Conservation (phyloP, 2,113 vertebrate species). For the Arenaria interpres region DNA sequence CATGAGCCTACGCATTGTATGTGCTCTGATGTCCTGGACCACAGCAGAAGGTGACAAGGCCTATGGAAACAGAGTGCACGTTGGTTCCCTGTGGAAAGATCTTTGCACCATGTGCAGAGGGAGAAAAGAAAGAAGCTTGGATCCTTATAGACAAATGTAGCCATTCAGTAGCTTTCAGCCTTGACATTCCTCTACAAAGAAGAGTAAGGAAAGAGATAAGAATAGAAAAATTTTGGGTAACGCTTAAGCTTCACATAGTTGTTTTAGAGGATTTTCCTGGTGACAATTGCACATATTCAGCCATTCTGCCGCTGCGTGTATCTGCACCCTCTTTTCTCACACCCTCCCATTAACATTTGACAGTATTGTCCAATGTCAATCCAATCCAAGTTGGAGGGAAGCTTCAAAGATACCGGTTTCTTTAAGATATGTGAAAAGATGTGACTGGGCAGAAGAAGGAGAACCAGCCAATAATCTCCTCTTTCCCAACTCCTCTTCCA, state of each 20-base stretch:
- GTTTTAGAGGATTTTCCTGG: background rate
- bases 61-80: rapidly evolving
- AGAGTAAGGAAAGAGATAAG: background rate
- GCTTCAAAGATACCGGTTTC: background rate
- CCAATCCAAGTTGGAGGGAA: background rate
- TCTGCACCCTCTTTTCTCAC: background rate
- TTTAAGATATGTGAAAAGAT: background rate
- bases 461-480: background rate
- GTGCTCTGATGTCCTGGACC: background rate
- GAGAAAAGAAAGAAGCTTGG: background rate
- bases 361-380: background rate
- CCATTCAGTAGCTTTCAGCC: background rate
- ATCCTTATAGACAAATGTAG: background rate
- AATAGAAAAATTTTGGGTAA: background rate
- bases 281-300: background rate
- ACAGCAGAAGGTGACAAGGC: background rate
- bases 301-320: background rate
- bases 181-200: background rate
- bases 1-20: background rate
- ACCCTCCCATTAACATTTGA: background rate
- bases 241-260: background rate
- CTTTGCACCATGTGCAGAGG: background rate
- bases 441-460: background rate
- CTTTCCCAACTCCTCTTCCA: background rate
- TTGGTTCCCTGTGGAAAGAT: background rate